These are phyloP conservation scores for Eupithecia insigniata DNA, from an alignment of 2,888 invertebrate genomes.

Conservation along the genomic window DNA sequence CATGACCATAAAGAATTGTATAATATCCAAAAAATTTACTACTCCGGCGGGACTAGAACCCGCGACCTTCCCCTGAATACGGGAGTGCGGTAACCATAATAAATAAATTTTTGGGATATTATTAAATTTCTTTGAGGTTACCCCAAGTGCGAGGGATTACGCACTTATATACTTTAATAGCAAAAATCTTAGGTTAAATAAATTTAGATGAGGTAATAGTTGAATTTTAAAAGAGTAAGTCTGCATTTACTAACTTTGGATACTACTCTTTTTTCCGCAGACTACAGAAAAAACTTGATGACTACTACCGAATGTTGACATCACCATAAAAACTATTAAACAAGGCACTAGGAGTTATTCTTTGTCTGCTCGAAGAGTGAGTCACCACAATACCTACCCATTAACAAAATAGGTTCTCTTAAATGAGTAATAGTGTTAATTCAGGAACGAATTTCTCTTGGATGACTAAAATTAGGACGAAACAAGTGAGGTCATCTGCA, in stretches of 20 bases:
- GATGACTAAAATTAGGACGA: slow-evolving; percentile 44
- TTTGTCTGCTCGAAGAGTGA: background rate
- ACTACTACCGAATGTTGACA: background rate
- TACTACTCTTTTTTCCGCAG: background rate
- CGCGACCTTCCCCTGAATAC: too few relatives aligned
- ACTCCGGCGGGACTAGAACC: too few relatives aligned
- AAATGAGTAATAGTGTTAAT: slow-evolving; percentile 22
- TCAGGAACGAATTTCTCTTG: slow-evolving; percentile 32
- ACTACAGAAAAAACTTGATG: background rate
- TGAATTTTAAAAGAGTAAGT: background rate
- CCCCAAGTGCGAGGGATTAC: too few relatives aligned
- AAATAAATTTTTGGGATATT: too few relatives aligned
- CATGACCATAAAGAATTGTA: too few relatives aligned
- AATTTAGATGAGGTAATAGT: too few relatives aligned
- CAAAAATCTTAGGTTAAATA: too few relatives aligned
- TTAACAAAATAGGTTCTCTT: slow-evolving; percentile 14
- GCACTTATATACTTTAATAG: too few relatives aligned
- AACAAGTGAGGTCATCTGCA: slow-evolving; percentile 42
- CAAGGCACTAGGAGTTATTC: background rate
- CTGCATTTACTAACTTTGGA: background rate
- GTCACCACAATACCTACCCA: background rate
- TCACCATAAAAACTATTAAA: slow-evolving; percentile 1
- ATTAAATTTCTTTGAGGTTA: too few relatives aligned
- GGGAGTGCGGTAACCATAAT: too few relatives aligned
- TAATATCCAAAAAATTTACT: too few relatives aligned